These are phyloP conservation scores for Epiperipatus broadwayi DNA, from an alignment of 2,888 invertebrate genomes.

Conservation along the genomic window DNA sequence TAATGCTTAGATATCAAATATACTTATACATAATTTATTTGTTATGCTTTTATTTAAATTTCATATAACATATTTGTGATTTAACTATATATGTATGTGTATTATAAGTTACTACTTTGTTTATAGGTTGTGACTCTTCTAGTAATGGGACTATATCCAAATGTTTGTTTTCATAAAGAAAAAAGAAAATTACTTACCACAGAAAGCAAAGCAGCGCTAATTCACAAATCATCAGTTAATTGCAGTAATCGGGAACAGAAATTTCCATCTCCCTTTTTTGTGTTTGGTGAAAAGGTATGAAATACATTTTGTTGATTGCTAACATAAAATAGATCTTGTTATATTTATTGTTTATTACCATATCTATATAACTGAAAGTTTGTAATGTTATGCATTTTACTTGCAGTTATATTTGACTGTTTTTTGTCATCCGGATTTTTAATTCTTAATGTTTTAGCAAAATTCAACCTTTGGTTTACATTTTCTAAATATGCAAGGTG, in stretches of 20 bases:
- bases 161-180: conserved; percentile 84
- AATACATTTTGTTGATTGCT: neutral
- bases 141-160: conserved; percentile 82
- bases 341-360: neutral
- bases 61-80: neutral
- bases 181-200: conserved; percentile 87
- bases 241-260: conserved; percentile 59
- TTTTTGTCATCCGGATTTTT: no score
- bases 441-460: no score
- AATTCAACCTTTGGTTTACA: no score
- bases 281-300: conserved; percentile 79
- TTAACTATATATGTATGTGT: neutral
- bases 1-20: no score
- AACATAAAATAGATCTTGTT: neutral
- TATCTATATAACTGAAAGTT: no score
- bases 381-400: no score
- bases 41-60: conserved; percentile 16
- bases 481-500: no score
- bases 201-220: conserved; percentile 78
- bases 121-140: conserved; percentile 49
- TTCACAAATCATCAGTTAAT: conserved; percentile 93
- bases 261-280: conserved; percentile 84
- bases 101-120: conserved; percentile 16
- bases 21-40: neutral
- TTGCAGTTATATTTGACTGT: no score